Base-by-base conservation (phyloP, 2,888 invertebrate species). In the Minunthozetes semirufus region DNA sequence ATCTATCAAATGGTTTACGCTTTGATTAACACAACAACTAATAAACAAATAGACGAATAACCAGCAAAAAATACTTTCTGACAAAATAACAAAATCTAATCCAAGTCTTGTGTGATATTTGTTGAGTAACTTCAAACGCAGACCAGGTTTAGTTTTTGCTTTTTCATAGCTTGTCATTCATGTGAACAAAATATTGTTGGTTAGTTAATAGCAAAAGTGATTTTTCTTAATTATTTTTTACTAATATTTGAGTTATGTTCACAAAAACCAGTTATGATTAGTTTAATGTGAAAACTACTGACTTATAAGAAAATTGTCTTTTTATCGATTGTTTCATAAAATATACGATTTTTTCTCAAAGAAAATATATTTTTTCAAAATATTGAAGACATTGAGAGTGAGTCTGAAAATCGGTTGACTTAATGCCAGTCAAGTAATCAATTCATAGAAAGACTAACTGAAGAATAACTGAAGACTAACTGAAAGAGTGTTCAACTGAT, bases 21-120 rank as follows among this genome's bases (percentile, higher is more conserved):
- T 33, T 63, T 38, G 33, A 33, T 63, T 13, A 63, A n/a, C 63
- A 63, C 33, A 38, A 63, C 63, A 63, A 63, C 22, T 56, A 56
- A 11, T 56, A 25, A 25, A 56, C 13, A 56, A 56, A 56, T 3
- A 56, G 13, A 56, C 25, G 25, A 25, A 25, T 22, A 56, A 19
- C 25, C 13, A 25, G 22, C 22, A 56, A 56, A 63, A 63, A 33
- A 33, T 27, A 22, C n/a, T n/a, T 8, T 17, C 63, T 17, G 17
- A 63, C 27, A 33, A 27, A 63, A 61, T 25, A 17, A 19, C 25
- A 33, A 33, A 27, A 63, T 33, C 15, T 63, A 27, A 27, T 17
- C 33, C 5, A 56, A 56, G 22, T 56, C 25, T 22, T 42, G 19
- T 56, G 4, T 56, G 3, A 56, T 56, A 56, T 56, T 56, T 56